A percentile compares a stretch with the other conserved stretches of the same genome.
Evolutionary conservation across 2,797 vertebrate genomes (phyloP).

Genomic region (Sebastes ruberrimus): DNA sequence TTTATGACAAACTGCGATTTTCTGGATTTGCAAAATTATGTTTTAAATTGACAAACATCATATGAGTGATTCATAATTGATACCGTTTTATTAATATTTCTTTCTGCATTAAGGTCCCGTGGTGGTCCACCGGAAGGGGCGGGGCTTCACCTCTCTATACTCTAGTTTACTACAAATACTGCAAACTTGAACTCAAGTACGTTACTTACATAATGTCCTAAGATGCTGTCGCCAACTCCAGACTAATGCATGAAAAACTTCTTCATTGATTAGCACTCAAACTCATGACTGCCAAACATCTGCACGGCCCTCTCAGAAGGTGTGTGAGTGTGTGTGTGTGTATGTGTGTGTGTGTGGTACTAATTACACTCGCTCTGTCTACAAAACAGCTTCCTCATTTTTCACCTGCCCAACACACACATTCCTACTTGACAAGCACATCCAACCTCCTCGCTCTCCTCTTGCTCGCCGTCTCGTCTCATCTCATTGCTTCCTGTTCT

Average conservation of each 20-base stretch:
- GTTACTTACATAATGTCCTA: too few species aligned
- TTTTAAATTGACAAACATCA: too few species aligned
- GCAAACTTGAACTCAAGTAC: too few species aligned
- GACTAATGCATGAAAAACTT: not conserved
- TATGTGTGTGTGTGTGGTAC: slow-evolving; percentile 58
- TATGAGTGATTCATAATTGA: too few species aligned
- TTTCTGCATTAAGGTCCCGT: too few species aligned
- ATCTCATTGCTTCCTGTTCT: slow-evolving; percentile 44
- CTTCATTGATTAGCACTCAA: not conserved
- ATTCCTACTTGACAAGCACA: slow-evolving; percentile 72
- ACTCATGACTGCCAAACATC: not conserved
- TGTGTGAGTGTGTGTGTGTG: slow-evolving; percentile 11
- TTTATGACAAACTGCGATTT: too few species aligned
- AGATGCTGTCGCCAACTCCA: not conserved
- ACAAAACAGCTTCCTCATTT: slow-evolving; percentile 82
- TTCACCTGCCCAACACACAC: slow-evolving; percentile 74
- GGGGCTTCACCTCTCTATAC: too few species aligned
- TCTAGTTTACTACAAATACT: too few species aligned
- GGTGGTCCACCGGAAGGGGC: too few species aligned
- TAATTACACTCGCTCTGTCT: slow-evolving; percentile 77
- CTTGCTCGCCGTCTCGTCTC: not conserved
- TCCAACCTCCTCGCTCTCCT: slow-evolving; percentile 12
- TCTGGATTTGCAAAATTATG: too few species aligned
- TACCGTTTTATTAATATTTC: too few species aligned
- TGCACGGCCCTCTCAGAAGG: not conserved